phyloP scores from a whole-genome alignment of 2,113 vertebrate genomes.

The Mus pahari region DNA sequence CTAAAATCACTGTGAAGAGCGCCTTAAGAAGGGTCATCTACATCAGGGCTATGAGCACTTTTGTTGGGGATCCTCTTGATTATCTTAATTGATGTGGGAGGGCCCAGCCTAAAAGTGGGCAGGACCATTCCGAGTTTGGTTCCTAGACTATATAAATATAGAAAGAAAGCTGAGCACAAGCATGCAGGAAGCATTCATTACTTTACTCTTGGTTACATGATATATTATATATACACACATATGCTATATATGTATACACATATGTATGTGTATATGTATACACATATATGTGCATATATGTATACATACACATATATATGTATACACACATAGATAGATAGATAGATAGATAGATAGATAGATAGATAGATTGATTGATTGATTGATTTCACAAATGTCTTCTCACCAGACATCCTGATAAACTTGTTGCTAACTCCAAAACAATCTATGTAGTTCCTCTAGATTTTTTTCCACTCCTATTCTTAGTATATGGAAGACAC shows the following conservation, averaged over 20 bases:
- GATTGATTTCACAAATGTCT: too few species aligned
- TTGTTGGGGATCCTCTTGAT: background rate
- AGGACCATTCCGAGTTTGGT: background rate
- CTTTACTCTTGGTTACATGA: background rate
- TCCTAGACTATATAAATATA: background rate
- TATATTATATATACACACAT: background rate
- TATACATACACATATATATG: background rate
- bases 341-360: too few species aligned
- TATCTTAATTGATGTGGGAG: background rate
- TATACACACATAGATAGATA: too few species aligned
- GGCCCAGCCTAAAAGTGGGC: background rate
- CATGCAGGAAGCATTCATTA: background rate
- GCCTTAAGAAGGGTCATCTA: background rate
- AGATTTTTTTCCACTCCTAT: background rate
- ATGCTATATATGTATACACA: too few species aligned
- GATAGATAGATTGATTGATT: too few species aligned
- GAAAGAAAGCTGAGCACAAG: background rate
- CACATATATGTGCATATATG: background rate
- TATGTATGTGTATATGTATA: too few species aligned
- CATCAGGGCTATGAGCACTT: background rate
- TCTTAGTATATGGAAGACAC: background rate
- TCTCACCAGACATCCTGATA: background rate
- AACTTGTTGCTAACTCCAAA: slow-evolving; percentile 33
- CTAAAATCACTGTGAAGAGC: background rate
- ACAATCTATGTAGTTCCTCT: background rate